A percentile compares a stretch with the other conserved stretches of the same genome.
Evolutionary conservation across 1,140 invertebrate species (phyloP).

Genomic region (Thrips palmi): DNA sequence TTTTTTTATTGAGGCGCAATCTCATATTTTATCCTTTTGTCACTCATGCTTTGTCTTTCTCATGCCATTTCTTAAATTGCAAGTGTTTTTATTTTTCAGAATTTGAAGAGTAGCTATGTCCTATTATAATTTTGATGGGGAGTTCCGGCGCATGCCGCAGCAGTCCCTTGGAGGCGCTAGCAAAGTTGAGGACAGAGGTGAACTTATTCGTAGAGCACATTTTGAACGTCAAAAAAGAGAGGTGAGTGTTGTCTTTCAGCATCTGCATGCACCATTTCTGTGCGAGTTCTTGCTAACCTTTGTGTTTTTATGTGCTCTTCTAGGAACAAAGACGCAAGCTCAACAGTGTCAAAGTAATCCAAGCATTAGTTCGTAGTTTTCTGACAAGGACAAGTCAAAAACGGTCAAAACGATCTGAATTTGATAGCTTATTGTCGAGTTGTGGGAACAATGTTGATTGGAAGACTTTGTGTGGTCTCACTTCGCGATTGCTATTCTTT

Average conservation of each 20-base stretch:
- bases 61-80: too few species aligned
- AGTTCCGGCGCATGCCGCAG: conserved; percentile 68
- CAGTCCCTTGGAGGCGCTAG: conserved; percentile 81
- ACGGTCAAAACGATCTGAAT: conserved; percentile 39
- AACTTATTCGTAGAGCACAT: conserved; percentile 59
- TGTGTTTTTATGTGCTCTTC: conserved; percentile 14
- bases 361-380: conserved; percentile 61
- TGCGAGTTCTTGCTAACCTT: conserved; percentile 12
- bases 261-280: conserved; percentile 2
- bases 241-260: conserved; percentile 31
- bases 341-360: conserved; percentile 52
- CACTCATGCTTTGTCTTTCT: too few species aligned
- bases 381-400: conserved; percentile 44
- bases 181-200: conserved; percentile 51
- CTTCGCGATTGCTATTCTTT: conserved; percentile 54
- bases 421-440: conserved; percentile 37
- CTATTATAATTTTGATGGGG: conserved; percentile 88
- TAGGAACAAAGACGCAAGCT: conserved; percentile 46
- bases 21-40: too few species aligned
- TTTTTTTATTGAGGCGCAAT: too few species aligned
- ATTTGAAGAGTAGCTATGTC: too few species aligned
- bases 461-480: conserved; percentile 30
- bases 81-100: too few species aligned
- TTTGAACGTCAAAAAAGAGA: conserved; percentile 70
- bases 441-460: conserved; percentile 27